Percentiles rank a stretch among this genome's conserved stretches.
These are phyloP conservation scores for Hydriomena furcata DNA, from an alignment of 2,888 invertebrate genomes.

Conservation along the genomic window DNA sequence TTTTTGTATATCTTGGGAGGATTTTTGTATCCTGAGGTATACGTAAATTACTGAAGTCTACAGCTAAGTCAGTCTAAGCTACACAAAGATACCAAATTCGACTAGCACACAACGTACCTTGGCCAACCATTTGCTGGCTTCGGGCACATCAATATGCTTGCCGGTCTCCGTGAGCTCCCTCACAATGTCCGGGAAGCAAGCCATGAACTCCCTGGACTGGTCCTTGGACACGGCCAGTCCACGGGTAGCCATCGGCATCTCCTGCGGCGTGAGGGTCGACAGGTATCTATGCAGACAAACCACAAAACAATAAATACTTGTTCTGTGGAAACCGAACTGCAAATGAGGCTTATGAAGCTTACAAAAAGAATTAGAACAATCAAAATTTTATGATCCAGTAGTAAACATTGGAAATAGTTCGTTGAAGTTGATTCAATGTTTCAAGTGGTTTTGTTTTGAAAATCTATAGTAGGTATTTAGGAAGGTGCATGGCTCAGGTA, in stretches of 20 bases:
- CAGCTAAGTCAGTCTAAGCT: slow-evolving; percentile 3
- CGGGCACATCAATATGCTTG: slow-evolving; percentile 89
- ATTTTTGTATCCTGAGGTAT: neutral
- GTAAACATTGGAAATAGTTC: too few species aligned
- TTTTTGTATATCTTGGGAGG: neutral
- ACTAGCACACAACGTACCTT: slow-evolving; percentile 84
- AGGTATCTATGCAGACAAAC: slow-evolving; percentile 67
- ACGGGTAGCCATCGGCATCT: slow-evolving; percentile 84
- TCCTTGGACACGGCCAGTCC: slow-evolving; percentile 89
- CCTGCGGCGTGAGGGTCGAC: slow-evolving; percentile 85
- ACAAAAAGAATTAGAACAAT: slow-evolving; percentile 1
- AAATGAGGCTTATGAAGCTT: neutral
- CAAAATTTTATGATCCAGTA: neutral
- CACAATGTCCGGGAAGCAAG: slow-evolving; percentile 93
- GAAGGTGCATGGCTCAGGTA: too few species aligned
- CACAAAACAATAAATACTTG: slow-evolving; percentile 15
- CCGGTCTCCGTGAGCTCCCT: slow-evolving; percentile 91
- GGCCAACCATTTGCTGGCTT: slow-evolving; percentile 91
- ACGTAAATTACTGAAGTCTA: too few species aligned
- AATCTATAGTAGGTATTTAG: too few species aligned
- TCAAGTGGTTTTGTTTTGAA: too few species aligned
- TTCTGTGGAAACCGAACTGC: neutral
- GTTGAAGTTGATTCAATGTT: too few species aligned
- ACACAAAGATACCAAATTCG: slow-evolving; percentile 41
- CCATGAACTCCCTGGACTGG: slow-evolving; percentile 94